These are phyloP conservation scores for Globodera rostochiensis DNA, from an alignment of 1,140 invertebrate species.

Conservation along the genomic window DNA sequence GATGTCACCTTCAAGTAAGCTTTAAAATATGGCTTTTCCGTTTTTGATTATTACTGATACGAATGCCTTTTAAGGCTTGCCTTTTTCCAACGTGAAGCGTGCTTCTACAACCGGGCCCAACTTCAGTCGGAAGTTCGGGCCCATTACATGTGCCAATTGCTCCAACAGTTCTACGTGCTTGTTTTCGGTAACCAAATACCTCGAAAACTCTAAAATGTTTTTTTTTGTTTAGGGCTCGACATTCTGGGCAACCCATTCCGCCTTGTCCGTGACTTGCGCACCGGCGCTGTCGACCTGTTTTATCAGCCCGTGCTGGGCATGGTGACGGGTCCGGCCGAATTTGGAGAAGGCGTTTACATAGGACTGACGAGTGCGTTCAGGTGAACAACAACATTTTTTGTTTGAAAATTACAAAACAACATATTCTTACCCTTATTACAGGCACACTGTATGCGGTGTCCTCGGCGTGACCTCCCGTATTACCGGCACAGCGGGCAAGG, in stretches of 20 bases:
- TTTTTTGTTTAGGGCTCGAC: not conserved
- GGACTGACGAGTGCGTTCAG: slow-evolving; percentile 46
- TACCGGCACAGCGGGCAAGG: slow-evolving; percentile 80
- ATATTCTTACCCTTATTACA: slow-evolving; percentile 73
- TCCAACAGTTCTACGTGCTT: slow-evolving; percentile 94
- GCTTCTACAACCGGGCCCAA: slow-evolving; percentile 85
- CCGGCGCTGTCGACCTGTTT: slow-evolving; percentile 94
- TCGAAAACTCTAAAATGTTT: too few species aligned
- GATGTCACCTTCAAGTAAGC: slow-evolving; percentile 87
- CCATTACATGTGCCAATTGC: slow-evolving; percentile 86
- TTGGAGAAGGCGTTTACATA: slow-evolving; percentile 87
- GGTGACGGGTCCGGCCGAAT: slow-evolving; percentile 96
- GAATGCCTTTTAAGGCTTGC: slow-evolving; percentile 73
- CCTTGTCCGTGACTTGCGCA: slow-evolving; percentile 85
- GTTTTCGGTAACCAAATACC: slow-evolving; percentile 68
- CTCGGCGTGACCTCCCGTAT: slow-evolving; percentile 94
- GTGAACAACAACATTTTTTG: not conserved
- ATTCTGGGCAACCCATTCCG: slow-evolving; percentile 72
- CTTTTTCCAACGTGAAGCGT: slow-evolving; percentile 87
- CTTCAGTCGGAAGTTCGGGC: slow-evolving; percentile 79
- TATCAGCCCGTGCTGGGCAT: slow-evolving; percentile 97
- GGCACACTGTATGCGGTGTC: slow-evolving; percentile 91
- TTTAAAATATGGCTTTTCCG: slow-evolving; percentile 19
- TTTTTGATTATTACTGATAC: too few species aligned
- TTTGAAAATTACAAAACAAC: not conserved